Percentiles rank a stretch among this genome's conserved stretches.
These are phyloP conservation scores for Limnephilus lunatus DNA, from an alignment of 2,888 invertebrate species.

Conservation along the genomic window DNA sequence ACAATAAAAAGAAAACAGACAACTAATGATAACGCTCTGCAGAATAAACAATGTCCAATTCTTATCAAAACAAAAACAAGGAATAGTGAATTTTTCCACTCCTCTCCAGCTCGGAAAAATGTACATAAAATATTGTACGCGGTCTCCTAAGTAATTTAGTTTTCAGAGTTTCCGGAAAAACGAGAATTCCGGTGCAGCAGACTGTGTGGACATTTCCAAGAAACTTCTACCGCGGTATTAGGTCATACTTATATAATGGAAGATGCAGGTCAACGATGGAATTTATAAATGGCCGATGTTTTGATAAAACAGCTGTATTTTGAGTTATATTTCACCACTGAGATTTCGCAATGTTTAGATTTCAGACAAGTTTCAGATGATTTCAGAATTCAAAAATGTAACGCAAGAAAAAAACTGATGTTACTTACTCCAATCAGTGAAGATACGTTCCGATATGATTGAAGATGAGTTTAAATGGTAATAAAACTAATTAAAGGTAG, in stretches of 20 bases:
- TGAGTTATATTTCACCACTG: neutral
- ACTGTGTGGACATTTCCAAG: constrained; percentile 20
- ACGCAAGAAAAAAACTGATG: no score
- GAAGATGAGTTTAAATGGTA: no score
- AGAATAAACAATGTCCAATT: neutral
- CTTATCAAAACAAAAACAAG: neutral
- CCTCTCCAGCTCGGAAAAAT: neutral
- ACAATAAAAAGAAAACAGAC: no score
- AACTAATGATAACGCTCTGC: neutral
- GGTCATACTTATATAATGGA: neutral
- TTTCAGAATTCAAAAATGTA: no score
- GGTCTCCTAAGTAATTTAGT: constrained; percentile 8
- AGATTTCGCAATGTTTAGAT: no score
- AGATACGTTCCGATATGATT: no score
- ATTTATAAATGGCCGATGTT: neutral
- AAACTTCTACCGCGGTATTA: neutral
- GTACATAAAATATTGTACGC: constrained; percentile 3
- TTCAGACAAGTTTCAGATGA: no score
- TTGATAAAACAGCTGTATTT: neutral
- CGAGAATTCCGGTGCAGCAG: constrained; percentile 29
- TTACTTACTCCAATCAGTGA: no score
- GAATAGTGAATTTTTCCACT: neutral
- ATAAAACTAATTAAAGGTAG: no score
- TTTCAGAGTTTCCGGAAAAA: constrained; percentile 11
- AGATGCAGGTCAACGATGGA: neutral